Evolutionary conservation across 2,113 vertebrate genomes (phyloP).

Genomic region (Fulmarus glacialis): DNA sequence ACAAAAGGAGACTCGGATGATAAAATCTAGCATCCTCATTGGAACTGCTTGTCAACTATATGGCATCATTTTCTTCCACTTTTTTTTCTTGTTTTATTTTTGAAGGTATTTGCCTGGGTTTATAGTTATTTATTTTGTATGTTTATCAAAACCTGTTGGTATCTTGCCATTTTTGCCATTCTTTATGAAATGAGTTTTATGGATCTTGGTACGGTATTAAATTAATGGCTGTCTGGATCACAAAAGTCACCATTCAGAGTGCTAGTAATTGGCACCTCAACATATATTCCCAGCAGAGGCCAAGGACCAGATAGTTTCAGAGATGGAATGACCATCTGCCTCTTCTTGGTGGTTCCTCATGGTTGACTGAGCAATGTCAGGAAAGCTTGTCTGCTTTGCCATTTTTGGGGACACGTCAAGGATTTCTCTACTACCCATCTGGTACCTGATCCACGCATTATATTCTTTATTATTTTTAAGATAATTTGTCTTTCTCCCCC

Average conservation of each 20-base stretch:
- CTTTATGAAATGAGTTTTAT: not conserved
- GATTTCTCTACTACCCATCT: slow-evolving; percentile 46
- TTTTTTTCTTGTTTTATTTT: not conserved
- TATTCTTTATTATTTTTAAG: not conserved
- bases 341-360: slow-evolving; percentile 53
- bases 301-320: slow-evolving; percentile 22
- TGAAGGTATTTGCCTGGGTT: not conserved
- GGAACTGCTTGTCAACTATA: not conserved
- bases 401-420: slow-evolving; percentile 48
- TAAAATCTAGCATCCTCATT: not conserved
- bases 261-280: slow-evolving; percentile 36
- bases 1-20: not conserved
- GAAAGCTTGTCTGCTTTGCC: slow-evolving; percentile 47
- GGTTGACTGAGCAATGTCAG: slow-evolving; percentile 57
- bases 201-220: not conserved
- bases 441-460: not conserved
- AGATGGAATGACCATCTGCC: slow-evolving; percentile 53
- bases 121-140: not conserved
- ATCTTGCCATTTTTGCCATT: not conserved
- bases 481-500: not conserved
- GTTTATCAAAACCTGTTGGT: not conserved
- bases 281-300: slow-evolving; percentile 54
- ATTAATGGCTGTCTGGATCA: not conserved
- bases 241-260: not conserved
- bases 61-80: not conserved